Base-by-base conservation (phyloP, 2,888 invertebrate species). In the Heteromurus nitidus region DNA sequence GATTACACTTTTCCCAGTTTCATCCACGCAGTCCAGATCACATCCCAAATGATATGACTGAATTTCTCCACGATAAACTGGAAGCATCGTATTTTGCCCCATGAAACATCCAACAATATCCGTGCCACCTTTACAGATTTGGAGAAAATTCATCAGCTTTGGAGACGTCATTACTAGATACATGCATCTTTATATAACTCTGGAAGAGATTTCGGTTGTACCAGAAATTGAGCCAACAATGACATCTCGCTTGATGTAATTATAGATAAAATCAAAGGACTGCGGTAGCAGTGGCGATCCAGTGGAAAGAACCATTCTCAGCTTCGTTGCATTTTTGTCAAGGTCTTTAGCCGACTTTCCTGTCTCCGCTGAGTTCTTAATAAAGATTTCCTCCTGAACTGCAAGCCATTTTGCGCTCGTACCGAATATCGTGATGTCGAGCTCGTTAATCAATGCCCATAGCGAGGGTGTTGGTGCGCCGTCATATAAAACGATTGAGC, bases 51-150 rank as follows among this genome's bases (percentile, higher is more conserved):
- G 88, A 50, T 89, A 88, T 30, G 89, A 89, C 88, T 92, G 92
- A 64, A 92, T 91, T 88, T 92, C 91, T n/a, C 92, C 92, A 42
- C 89, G 88, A 85, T 90, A 88, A 11, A 92, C 91, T 2, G 91
- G 91, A 13, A 91, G 87, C 20, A 89, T 89, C 82, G 90, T 89
- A 85, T 90, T 90, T 77, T 90, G 90, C 20, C 91, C 92, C 80
- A 80, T 80, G 88, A 92, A 92, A 87, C 91, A 91, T 7, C 91
- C 91, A 81, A 91, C 90, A 64, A 92, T 91, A 87, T 92, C 92
- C 3, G 92, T 92, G 1, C 92, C 92, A 76, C 91, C 91, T 89
- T 5, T 36, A 36, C n/a, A 87, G 82, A 53, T 31, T 47, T 47
- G 44, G n/a, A n/a, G n/a, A n/a, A n/a, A n/a, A n/a, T n/a, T n/a